A percentile compares a stretch with the other conserved stretches of the same genome.
These are phyloP conservation scores for Notospermus geniculatus DNA, from an alignment of 1,140 invertebrate species.

Conservation along the genomic window DNA sequence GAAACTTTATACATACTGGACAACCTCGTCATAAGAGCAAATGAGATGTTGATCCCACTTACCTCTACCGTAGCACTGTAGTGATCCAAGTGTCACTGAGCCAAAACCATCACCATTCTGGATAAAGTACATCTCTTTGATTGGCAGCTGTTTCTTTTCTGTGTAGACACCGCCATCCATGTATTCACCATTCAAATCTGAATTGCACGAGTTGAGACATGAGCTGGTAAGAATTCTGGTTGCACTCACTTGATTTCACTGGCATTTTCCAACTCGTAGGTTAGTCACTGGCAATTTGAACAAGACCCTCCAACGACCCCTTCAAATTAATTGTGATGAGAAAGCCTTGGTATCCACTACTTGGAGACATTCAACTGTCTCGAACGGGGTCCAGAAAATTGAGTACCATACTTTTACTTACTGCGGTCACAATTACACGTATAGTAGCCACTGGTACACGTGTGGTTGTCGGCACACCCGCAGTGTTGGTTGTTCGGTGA, in stretches of 20 bases:
- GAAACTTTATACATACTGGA: no score
- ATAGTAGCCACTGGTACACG: slow-evolving; percentile 74
- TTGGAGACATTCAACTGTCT: no score
- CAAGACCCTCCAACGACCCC: no score
- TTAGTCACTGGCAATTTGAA: no score
- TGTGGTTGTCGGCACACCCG: slow-evolving; percentile 65
- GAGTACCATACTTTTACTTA: no score
- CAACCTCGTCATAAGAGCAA: neutral
- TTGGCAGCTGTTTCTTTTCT: slow-evolving; percentile 75
- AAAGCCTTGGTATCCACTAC: no score
- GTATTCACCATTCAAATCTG: slow-evolving; percentile 75
- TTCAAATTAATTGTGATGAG: no score
- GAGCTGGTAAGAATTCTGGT: neutral
- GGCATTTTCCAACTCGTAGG: no score
- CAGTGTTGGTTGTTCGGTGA: slow-evolving; percentile 39
- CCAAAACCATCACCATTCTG: slow-evolving; percentile 83
- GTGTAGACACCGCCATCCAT: slow-evolving; percentile 83
- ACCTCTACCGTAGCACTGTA: slow-evolving; percentile 94
- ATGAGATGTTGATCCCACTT: slow-evolving; percentile 48
- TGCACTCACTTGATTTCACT: no score
- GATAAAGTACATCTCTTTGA: slow-evolving; percentile 85
- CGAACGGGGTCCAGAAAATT: no score
- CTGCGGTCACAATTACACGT: slow-evolving; percentile 82
- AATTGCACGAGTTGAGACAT: neutral
- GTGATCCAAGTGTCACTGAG: slow-evolving; percentile 80